These are phyloP conservation scores for Athripsodes cinereus DNA, from an alignment of 2,888 invertebrate species.

Conservation along the genomic window DNA sequence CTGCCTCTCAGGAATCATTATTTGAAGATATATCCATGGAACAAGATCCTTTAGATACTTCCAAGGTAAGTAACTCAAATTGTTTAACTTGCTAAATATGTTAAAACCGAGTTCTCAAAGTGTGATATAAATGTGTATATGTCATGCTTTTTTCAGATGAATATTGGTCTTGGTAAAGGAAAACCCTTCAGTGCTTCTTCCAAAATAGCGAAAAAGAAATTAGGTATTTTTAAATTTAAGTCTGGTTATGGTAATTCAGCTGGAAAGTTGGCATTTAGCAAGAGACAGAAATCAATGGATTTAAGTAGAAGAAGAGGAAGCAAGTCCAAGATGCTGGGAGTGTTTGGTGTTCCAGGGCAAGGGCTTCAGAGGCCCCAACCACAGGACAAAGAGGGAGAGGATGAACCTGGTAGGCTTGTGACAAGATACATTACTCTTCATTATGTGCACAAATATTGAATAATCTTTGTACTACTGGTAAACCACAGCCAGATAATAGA, in stretches of 20 bases:
- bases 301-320: slow-evolving; percentile 78
- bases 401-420: slow-evolving; percentile 42
- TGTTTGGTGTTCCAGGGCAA: slow-evolving; percentile 74
- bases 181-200: slow-evolving; percentile 70
- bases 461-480: too few relatives aligned
- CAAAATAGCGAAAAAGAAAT: slow-evolving; percentile 73
- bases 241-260: slow-evolving; percentile 48
- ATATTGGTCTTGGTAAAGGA: slow-evolving; percentile 69
- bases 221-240: slow-evolving; percentile 63
- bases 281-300: slow-evolving; percentile 63
- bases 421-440: not conserved
- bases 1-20: slow-evolving; percentile 63
- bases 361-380: slow-evolving; percentile 64
- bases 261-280: slow-evolving; percentile 68
- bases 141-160: slow-evolving; percentile 37
- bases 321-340: slow-evolving; percentile 82
- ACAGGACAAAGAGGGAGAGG: slow-evolving; percentile 47
- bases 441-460: slow-evolving; percentile 5
- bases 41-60: slow-evolving; percentile 42
- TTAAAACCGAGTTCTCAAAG: too few relatives aligned
- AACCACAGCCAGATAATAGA: not conserved
- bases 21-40: slow-evolving; percentile 49
- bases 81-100: too few relatives aligned
- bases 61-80: not conserved
- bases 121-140: too few relatives aligned